Conservation (phyloP, 2,888 invertebrate species). For the Blastobasis lacticolella region DNA sequence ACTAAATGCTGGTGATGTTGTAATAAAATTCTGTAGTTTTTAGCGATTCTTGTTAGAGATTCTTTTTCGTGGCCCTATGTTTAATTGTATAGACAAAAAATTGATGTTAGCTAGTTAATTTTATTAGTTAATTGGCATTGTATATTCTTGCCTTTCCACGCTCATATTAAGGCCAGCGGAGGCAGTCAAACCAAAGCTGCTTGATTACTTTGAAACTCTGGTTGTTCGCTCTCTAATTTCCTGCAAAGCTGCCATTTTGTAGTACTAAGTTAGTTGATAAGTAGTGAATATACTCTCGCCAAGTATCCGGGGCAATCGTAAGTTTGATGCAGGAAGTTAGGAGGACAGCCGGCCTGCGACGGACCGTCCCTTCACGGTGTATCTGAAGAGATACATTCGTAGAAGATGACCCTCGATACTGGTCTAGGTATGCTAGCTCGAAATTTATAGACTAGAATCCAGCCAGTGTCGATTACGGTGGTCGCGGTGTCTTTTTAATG, state of each 20-base stretch:
- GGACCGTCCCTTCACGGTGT: conserved; percentile 17
- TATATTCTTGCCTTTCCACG: no score
- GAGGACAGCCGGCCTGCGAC: conserved; percentile 33
- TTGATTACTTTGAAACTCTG: conserved; percentile 50
- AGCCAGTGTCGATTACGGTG: conserved; percentile 14
- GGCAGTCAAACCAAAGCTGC: conserved; percentile 51
- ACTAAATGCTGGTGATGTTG: no score
- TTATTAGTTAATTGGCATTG: no score
- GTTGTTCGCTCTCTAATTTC: conserved; percentile 59
- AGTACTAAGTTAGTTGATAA: conserved; percentile 45
- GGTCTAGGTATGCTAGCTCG: conserved; percentile 4
- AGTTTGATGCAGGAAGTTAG: conserved; percentile 48
- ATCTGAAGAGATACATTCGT: conserved; percentile 16
- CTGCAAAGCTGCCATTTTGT: conserved; percentile 59
- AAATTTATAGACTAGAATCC: conserved; percentile 16
- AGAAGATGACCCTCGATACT: conserved; percentile 6
- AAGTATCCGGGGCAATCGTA: conserved; percentile 19
- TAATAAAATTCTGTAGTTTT: no score
- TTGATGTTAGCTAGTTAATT: no score
- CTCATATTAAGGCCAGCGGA: conserved; percentile 19
- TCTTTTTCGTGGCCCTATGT: no score
- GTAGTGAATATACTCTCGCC: conserved; percentile 19
- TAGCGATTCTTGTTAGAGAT: no score
- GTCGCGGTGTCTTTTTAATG: conserved; percentile 19
- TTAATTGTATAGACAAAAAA: no score